Evolutionary conservation across 2,797 vertebrate genomes (phyloP).

Genomic region (Enteromius fasciolatus): DNA sequence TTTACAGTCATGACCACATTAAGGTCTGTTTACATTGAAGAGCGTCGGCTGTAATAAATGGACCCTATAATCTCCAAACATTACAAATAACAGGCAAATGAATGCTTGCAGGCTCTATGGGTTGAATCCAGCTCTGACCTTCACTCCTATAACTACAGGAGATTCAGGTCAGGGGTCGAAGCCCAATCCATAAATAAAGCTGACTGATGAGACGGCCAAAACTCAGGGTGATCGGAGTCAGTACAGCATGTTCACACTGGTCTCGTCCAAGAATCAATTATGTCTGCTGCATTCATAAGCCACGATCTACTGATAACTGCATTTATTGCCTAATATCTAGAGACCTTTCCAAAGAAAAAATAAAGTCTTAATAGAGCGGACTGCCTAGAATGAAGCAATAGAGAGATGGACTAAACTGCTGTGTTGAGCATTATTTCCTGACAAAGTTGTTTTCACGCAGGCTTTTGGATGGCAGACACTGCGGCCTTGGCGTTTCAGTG

Average conservation of each 20-base stretch:
- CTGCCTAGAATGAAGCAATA: conserved; percentile 37
- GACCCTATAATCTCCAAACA: conserved; percentile 1
- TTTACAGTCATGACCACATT: background rate
- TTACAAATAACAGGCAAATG: conserved; percentile 13
- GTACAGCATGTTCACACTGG: conserved; percentile 37
- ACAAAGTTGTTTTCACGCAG: conserved; percentile 44
- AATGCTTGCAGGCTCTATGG: background rate
- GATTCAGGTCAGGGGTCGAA: conserved; percentile 41
- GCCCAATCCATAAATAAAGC: conserved; percentile 26
- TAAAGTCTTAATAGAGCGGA: conserved; percentile 8
- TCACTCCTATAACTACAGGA: conserved; percentile 24
- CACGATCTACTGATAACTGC: conserved; percentile 50
- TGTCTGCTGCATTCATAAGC: conserved; percentile 30
- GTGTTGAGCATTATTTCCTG: conserved; percentile 60
- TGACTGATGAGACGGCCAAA: conserved; percentile 22
- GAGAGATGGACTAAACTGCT: conserved; percentile 41
- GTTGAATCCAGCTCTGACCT: background rate
- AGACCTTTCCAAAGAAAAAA: conserved; percentile 29
- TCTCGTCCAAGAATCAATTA: conserved; percentile 48
- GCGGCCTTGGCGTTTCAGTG: conserved; percentile 67
- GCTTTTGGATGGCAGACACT: conserved; percentile 51
- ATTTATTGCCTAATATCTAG: conserved; percentile 44
- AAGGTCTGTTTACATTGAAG: conserved; percentile 10
- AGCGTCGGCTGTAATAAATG: conserved; percentile 25
- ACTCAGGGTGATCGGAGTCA: conserved; percentile 10